phyloP scores from a whole-genome alignment of 2,888 invertebrate genomes.

The Rhyacophila evoluta region DNA sequence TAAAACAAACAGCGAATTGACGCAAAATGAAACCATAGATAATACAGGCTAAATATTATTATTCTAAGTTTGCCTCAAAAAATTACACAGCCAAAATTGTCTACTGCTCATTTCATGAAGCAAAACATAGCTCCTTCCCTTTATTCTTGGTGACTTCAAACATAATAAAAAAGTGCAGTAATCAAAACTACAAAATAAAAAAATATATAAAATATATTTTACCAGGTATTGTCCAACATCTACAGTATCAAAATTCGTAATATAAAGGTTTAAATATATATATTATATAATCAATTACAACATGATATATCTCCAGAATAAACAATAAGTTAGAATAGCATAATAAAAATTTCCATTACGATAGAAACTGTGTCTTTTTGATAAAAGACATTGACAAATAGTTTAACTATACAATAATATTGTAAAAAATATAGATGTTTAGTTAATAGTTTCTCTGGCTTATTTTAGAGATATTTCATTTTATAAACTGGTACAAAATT shows the following conservation, averaged over 20 bases:
- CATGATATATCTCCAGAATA: not conserved
- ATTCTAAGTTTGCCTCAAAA: not conserved
- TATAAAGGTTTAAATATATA: not conserved
- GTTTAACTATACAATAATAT: too few species aligned
- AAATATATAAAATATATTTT: not conserved
- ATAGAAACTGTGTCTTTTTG: too few species aligned
- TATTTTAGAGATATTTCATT: not conserved
- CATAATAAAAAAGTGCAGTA: not conserved
- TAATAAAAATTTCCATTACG: too few species aligned
- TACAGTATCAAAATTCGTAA: not conserved
- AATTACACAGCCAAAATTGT: not conserved
- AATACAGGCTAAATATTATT: not conserved
- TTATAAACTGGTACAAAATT: not conserved
- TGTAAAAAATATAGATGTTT: too few species aligned
- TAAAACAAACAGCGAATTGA: not conserved
- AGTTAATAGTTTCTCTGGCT: too few species aligned
- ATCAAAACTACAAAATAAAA: slow-evolving; percentile 14
- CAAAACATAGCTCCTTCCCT: not conserved
- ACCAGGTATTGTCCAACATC: not conserved
- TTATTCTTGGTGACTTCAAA: not conserved
- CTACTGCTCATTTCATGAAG: not conserved
- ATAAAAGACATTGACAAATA: too few species aligned
- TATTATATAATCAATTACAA: not conserved
- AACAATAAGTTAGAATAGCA: too few species aligned
- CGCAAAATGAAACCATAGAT: not conserved